A percentile compares a stretch with the other conserved stretches of the same genome.
phyloP scores from a whole-genome alignment of 2,113 vertebrate genomes.

The Zosterops pallidus region DNA sequence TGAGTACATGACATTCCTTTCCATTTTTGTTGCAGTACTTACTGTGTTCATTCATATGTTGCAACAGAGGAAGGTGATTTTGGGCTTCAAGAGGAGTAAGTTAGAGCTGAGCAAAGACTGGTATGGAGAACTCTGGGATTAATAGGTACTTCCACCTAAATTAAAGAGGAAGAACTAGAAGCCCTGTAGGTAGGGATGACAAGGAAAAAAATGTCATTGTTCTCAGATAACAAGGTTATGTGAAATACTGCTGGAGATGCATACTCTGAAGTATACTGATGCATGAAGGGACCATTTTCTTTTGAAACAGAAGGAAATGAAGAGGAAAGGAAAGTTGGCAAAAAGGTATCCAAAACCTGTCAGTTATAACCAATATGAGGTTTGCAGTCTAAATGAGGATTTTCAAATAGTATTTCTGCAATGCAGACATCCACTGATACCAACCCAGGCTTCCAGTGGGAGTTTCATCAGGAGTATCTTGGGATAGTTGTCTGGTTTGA shows the following conservation, averaged over 20 bases:
- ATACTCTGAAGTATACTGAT: neutral
- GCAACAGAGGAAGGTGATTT: constrained; percentile 20
- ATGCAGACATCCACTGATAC: neutral
- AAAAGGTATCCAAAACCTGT: neutral
- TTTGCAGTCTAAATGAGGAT: neutral
- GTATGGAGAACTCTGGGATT: neutral
- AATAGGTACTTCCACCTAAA: neutral
- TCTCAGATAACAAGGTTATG: neutral
- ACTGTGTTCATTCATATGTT: constrained; percentile 1
- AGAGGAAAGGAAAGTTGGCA: neutral
- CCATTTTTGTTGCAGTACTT: constrained; percentile 17
- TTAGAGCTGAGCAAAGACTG: neutral
- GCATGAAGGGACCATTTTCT: neutral
- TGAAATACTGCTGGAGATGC: neutral
- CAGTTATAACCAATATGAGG: neutral
- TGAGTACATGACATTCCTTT: neutral
- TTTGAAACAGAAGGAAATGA: neutral
- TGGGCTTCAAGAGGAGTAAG: constrained; percentile 2
- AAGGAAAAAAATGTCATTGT: neutral
- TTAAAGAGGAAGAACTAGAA: neutral
- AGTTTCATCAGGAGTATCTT: neutral
- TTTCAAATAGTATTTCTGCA: neutral
- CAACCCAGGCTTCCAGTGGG: neutral
- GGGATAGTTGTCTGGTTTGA: neutral
- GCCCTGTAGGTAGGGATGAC: neutral